Conservation (phyloP, 2,797 vertebrate species). For the Sebastes miniatus region DNA sequence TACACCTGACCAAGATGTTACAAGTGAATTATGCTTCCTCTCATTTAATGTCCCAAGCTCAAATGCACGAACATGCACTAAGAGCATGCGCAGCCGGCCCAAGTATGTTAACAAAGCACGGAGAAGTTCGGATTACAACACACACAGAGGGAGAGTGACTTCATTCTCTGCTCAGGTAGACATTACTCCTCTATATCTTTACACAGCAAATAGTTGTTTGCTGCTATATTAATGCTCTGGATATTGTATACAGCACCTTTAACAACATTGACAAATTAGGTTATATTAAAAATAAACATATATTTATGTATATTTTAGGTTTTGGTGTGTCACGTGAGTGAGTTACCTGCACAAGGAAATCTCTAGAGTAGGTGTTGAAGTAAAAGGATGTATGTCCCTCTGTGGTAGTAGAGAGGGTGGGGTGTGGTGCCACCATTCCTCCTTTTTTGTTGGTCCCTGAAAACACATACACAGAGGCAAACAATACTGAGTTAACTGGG, state of each 20-base stretch:
- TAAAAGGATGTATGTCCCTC: constrained; percentile 90
- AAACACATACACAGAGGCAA: constrained; percentile 12
- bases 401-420: constrained; percentile 73
- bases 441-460: constrained; percentile 94
- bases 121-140: no score
- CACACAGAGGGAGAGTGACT: no score
- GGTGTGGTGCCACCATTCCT: constrained; percentile 84
- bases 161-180: no score
- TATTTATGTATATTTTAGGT: not conserved
- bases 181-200: no score
- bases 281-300: not conserved
- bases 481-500: not conserved
- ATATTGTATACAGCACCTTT: no score
- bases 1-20: not conserved
- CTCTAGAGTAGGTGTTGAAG: constrained; percentile 92
- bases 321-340: not conserved
- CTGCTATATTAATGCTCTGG: no score
- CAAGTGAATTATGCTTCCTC: not conserved
- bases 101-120: no score
- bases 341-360: constrained; percentile 90
- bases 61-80: no score
- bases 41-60: not conserved
- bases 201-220: no score
- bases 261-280: not conserved
- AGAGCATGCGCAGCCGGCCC: no score